A percentile compares a stretch with the other conserved stretches of the same genome.
These are phyloP conservation scores for Conops quadrifasciatus DNA, from an alignment of 2,888 invertebrate genomes.

Conservation along the genomic window DNA sequence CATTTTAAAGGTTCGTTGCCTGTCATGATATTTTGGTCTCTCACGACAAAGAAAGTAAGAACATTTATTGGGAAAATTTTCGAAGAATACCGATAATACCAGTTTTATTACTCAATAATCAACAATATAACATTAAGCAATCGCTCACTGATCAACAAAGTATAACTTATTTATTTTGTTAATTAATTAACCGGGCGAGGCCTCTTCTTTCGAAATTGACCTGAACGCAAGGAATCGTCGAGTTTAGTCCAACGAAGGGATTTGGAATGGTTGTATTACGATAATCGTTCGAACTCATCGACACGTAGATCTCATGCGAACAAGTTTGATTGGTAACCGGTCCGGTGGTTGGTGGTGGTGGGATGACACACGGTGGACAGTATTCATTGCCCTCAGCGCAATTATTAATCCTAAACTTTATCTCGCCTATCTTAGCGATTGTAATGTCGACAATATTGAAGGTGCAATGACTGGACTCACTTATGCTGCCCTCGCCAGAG, in stretches of 20 bases:
- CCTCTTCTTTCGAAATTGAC: not conserved
- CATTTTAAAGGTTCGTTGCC: too few species aligned
- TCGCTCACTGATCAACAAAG: too few species aligned
- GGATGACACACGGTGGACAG: not conserved
- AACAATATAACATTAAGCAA: not conserved
- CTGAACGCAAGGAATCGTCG: not conserved
- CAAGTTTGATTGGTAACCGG: constrained; percentile 17
- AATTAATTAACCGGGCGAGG: not conserved
- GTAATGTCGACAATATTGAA: constrained; percentile 15
- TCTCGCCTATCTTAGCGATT: constrained; percentile 18
- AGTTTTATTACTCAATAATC: not conserved
- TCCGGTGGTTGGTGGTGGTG: not conserved
- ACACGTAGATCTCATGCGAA: constrained; percentile 13
- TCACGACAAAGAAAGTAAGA: too few species aligned
- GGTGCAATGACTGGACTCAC: constrained; percentile 35
- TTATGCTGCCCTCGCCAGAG: constrained; percentile 12
- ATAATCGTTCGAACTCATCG: not conserved
- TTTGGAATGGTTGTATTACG: constrained; percentile 31
- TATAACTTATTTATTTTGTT: not conserved
- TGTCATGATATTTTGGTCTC: too few species aligned
- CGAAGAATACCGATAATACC: too few species aligned
- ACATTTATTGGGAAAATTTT: too few species aligned
- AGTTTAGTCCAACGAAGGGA: constrained; percentile 34
- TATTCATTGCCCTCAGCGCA: constrained; percentile 22
- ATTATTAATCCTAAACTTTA: constrained; percentile 25